Evolutionary conservation across 2,888 invertebrate species (phyloP).

Genomic region (Drosophila meridiana): DNA sequence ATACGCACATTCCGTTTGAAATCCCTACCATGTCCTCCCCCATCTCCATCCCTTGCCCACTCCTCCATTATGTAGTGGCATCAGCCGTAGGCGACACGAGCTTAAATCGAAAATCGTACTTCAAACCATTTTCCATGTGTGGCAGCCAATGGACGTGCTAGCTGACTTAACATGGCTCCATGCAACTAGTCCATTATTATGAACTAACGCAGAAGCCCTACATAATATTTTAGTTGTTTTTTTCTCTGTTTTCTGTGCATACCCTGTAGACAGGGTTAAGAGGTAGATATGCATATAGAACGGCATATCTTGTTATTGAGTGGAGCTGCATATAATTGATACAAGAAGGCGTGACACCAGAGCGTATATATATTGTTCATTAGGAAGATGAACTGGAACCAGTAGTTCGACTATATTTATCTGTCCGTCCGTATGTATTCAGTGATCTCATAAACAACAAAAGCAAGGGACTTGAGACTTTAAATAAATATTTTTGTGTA

Average conservation of each 20-base stretch:
- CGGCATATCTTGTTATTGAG: not conserved
- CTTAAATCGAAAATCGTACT: constrained; percentile 66
- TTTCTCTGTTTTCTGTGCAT: not conserved
- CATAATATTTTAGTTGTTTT: constrained; percentile 4
- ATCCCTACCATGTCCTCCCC: not conserved
- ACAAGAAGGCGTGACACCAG: not conserved
- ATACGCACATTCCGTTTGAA: constrained; percentile 1
- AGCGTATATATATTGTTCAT: not conserved
- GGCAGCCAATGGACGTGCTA: constrained; percentile 44
- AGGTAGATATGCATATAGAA: not conserved
- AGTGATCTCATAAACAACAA: not conserved
- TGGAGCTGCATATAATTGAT: not conserved
- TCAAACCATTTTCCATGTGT: constrained; percentile 20
- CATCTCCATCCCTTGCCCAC: too few relatives aligned
- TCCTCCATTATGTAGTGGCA: not conserved
- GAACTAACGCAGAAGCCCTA: constrained; percentile 15
- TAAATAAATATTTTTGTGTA: too few relatives aligned
- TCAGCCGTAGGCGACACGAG: constrained; percentile 61
- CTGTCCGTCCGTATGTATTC: not conserved
- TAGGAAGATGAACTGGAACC: not conserved
- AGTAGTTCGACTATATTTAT: not conserved
- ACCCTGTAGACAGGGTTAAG: not conserved
- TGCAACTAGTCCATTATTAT: constrained; percentile 25
- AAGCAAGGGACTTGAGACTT: not conserved
- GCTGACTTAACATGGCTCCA: not conserved